Evolutionary conservation across 1,140 invertebrate species (phyloP), one percentile per base, ranked within the genome.

Genomic region (Palaemon carinicauda): DNA sequence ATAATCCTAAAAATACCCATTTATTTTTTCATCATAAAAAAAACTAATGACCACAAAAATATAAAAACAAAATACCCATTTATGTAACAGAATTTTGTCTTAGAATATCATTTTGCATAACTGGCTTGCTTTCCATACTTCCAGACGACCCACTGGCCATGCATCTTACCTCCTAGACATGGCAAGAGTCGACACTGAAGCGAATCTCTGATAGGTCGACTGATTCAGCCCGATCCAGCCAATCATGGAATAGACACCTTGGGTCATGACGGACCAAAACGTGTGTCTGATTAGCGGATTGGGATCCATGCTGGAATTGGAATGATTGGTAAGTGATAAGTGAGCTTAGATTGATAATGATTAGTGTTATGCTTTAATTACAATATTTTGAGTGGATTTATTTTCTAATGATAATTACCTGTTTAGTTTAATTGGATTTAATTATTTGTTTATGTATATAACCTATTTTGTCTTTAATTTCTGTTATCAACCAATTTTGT

Each of bases 151-250:
- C 3, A 3, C 19, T 3, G 3, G 56, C 3, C 7, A 24, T 24
- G 5, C 1, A 73, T 5, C 69, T 73, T 15, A 73, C 69, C 69
- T 29, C 29, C 15, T 79, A 53, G 33, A 79, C 41, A 24, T 50
- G 24, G 50, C 51, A 50, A 79, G n/a, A 51, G n/a, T 79, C 14
- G 50, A 27, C 0, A 79, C 75, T 3, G 75, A 79, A 0, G 75
- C 75, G n/a, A 50, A 79, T 27, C 75, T 33, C 51, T 79, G 75
- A n/a, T 79, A 79, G 50, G 50, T 33, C 19, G 75, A 33, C 50
- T 79, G 75, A 1, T 33, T 52, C 33, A 53, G 14, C 21, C 75
- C 75, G 10, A 52, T 24, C 17, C 24, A 52, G 0, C 33, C 27
- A 10, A 79, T 27, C 17, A 53, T 52, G n/a, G 52, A 52, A 29